Base-by-base conservation (phyloP, 2,113 vertebrate species). In the Astatoreochromis straeleni region DNA sequence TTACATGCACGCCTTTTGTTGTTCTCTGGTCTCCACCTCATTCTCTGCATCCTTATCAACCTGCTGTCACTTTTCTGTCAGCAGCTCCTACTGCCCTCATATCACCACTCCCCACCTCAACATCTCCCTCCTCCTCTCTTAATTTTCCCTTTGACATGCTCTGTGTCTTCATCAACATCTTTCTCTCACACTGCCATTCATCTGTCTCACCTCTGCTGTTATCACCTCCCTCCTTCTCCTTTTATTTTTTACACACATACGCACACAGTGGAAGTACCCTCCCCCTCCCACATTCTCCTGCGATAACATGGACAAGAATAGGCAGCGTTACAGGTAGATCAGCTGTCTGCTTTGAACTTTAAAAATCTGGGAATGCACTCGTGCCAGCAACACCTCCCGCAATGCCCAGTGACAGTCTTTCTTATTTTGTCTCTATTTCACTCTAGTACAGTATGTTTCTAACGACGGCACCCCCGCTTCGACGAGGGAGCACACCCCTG, bases 391-490 rank as follows among this genome's bases (percentile, higher is more conserved):
- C 3, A 7, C 58, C 6, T 24, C 7, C 12, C 4, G 6, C 35
- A 17, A 14, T 8, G 3, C 6, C 29, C 5, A 17, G 4, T 78
- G 19, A 17, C 16, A 5, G 19, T 5, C 2, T 83, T n/a, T 83
- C 68, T 14, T 85, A 19, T 60, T n/a, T 85, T 49, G 3, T 85
- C 29, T 91, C 51, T 11, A 5, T 91, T 53, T 91, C 49, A 73
- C 92, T 94, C 70, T 83, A 96, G 95, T 96, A 96, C 91, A 95
- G 94, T 90, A 96, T 97, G 95, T 96, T 96, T 93, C 95, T 97
- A 49, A 96, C 93, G 49, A 95, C 96, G 68, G 96, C 96, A 3
- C 93, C 95, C 31, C 94, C 94, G 7, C 94, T 97, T 19, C 95
- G 96, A 60, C 93, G 96, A 83, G 96, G 96, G 57, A 97, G 96